Evolutionary conservation across 2,113 vertebrate genomes (phyloP).

Genomic region (Lophura nycthemera): DNA sequence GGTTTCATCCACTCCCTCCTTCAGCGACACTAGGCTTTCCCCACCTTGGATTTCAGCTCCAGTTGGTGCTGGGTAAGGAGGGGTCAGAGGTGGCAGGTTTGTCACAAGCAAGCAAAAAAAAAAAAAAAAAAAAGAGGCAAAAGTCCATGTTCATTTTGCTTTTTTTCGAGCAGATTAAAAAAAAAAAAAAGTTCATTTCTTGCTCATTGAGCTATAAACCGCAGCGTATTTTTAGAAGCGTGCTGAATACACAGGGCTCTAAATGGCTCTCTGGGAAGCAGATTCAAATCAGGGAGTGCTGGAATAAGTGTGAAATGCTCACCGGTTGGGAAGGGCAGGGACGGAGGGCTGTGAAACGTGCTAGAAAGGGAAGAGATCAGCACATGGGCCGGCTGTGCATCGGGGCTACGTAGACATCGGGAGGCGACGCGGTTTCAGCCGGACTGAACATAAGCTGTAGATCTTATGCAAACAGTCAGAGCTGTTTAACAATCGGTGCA

Average conservation of each 20-base stretch:
- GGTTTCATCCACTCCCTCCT: not conserved
- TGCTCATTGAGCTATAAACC: not conserved
- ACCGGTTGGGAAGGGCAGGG: constrained; percentile 7
- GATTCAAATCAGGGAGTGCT: constrained; percentile 58
- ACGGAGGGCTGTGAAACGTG: constrained; percentile 47
- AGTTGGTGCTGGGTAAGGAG: not conserved
- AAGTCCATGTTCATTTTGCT: not conserved
- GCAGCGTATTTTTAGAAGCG: not conserved
- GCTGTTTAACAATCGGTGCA: constrained; percentile 71
- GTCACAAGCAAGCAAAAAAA: not conserved
- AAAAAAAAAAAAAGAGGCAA: not conserved
- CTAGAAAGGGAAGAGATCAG: constrained; percentile 59
- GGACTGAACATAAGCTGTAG: constrained; percentile 71
- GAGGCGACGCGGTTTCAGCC: constrained; percentile 65
- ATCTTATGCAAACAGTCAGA: constrained; percentile 76
- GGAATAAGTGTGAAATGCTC: constrained; percentile 62
- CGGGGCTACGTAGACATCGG: constrained; percentile 58
- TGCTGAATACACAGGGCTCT: constrained; percentile 3
- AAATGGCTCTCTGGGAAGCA: constrained; percentile 34
- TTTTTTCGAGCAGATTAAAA: not conserved
- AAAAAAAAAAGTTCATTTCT: not conserved
- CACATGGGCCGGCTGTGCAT: constrained; percentile 15
- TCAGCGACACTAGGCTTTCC: not conserved
- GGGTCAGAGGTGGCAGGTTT: not conserved
- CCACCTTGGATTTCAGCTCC: not conserved